Conservation (phyloP, 2,888 invertebrate genomes). For the Andrena chrysosceles region DNA sequence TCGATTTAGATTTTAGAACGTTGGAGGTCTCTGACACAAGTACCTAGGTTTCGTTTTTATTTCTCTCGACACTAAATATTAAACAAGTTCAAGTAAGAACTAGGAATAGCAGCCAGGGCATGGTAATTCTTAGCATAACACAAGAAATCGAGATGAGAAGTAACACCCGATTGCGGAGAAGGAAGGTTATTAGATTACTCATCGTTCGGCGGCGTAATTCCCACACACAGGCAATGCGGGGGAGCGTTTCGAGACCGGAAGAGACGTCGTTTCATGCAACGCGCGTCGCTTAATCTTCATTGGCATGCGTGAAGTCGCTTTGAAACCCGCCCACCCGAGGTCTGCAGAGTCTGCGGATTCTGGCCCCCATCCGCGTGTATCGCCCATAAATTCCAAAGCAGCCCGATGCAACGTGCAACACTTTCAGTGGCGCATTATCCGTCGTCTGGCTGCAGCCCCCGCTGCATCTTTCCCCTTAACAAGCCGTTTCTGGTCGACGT, state of each 20-base stretch:
- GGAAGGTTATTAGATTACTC: constrained; percentile 31
- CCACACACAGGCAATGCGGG: background rate
- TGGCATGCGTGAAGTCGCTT: constrained; percentile 66
- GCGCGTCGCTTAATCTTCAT: constrained; percentile 65
- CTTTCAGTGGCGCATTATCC: constrained; percentile 64
- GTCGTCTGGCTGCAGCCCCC: constrained; percentile 12
- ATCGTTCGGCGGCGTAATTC: constrained; percentile 29
- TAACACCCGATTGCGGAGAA: background rate
- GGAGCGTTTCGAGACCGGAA: constrained; percentile 3
- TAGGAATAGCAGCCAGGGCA: no score
- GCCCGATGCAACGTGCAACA: constrained; percentile 63
- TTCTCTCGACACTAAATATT: no score
- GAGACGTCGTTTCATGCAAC: constrained; percentile 28
- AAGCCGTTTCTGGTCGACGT: constrained; percentile 28
- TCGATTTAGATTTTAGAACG: no score
- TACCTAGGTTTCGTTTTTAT: no score
- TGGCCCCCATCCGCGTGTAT: constrained; percentile 29
- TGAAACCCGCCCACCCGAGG: constrained; percentile 43
- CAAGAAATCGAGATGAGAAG: background rate
- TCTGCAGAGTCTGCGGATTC: constrained; percentile 60
- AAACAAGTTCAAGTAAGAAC: no score
- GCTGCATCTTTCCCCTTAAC: constrained; percentile 26
- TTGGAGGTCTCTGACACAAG: no score
- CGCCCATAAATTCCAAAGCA: constrained; percentile 67
- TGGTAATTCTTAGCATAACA: no score